These are phyloP conservation scores for Drosophila conformis DNA, from an alignment of 2,888 invertebrate species.

Conservation along the genomic window DNA sequence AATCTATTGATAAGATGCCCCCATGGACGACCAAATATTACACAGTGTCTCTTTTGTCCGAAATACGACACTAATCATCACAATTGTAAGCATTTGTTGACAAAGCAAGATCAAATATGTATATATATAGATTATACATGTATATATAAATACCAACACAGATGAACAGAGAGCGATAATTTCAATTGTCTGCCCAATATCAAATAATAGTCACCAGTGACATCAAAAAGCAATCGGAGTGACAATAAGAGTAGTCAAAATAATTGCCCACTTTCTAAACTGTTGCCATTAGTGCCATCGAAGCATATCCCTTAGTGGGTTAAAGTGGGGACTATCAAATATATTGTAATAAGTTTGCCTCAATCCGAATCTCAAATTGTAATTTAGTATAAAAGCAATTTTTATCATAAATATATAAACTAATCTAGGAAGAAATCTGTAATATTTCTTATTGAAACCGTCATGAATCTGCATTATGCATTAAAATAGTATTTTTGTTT, in stretches of 20 bases:
- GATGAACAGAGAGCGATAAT: constrained; percentile 12
- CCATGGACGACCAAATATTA: constrained; percentile 12
- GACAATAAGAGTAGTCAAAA: constrained; percentile 14
- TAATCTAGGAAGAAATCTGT: no score
- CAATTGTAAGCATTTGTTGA: constrained; percentile 4
- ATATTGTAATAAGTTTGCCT: not conserved
- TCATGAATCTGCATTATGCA: no score
- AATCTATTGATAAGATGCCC: constrained; percentile 34
- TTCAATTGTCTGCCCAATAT: constrained; percentile 9
- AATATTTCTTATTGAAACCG: no score
- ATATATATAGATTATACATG: not conserved
- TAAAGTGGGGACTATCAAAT: not conserved
- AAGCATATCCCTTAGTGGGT: not conserved
- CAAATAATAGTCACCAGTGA: constrained; percentile 9
- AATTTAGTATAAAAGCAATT: not conserved
- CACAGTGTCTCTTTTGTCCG: constrained; percentile 1
- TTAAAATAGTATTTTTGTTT: no score
- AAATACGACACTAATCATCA: constrained; percentile 33
- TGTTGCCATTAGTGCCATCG: not conserved
- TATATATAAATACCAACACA: not conserved
- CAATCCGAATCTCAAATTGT: not conserved
- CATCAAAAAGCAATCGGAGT: constrained; percentile 6
- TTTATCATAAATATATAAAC: no score
- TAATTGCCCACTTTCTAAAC: not conserved
- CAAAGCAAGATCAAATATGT: not conserved